These are phyloP conservation scores for Trimorus sp. DNA, from an alignment of 2,888 invertebrate genomes.

Conservation along the genomic window DNA sequence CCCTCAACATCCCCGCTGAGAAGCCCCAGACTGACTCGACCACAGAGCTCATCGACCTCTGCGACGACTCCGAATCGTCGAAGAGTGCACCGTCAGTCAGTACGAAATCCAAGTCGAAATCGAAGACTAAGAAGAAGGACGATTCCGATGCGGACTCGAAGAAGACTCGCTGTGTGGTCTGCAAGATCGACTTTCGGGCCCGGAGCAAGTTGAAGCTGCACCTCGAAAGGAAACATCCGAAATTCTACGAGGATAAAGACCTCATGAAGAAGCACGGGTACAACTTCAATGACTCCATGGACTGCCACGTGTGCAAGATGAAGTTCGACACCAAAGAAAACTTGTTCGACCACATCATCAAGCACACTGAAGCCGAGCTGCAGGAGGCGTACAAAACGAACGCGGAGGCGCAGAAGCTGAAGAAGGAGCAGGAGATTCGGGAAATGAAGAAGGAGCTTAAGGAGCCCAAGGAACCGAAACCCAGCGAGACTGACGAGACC, in stretches of 20 bases:
- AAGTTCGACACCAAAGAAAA: slow-evolving; percentile 66
- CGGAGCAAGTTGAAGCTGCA: slow-evolving; percentile 45
- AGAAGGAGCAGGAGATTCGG: slow-evolving; percentile 1
- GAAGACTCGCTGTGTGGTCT: slow-evolving; percentile 34
- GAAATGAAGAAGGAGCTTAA: background rate
- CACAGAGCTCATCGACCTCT: slow-evolving; percentile 31
- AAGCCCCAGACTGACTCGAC: background rate
- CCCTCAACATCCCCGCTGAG: too few species aligned
- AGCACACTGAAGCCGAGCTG: slow-evolving; percentile 73
- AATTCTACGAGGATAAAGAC: slow-evolving; percentile 3
- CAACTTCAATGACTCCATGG: slow-evolving; percentile 27
- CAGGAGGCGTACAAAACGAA: slow-evolving; percentile 69
- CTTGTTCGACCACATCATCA: slow-evolving; percentile 73
- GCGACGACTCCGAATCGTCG: slow-evolving; percentile 16
- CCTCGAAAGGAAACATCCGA: slow-evolving; percentile 6
- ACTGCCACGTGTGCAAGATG: slow-evolving; percentile 72
- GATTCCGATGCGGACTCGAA: slow-evolving; percentile 4
- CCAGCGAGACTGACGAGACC: background rate
- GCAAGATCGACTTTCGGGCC: slow-evolving; percentile 29
- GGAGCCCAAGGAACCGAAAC: background rate
- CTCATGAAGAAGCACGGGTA: slow-evolving; percentile 33
- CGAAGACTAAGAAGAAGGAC: slow-evolving; percentile 16
- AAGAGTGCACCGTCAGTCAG: background rate
- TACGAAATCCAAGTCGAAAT: background rate
- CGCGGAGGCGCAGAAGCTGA: slow-evolving; percentile 40